Percentiles rank a stretch among this genome's conserved stretches.
Conservation (phyloP, 2,888 invertebrate species). For the Hartigia nigra region DNA sequence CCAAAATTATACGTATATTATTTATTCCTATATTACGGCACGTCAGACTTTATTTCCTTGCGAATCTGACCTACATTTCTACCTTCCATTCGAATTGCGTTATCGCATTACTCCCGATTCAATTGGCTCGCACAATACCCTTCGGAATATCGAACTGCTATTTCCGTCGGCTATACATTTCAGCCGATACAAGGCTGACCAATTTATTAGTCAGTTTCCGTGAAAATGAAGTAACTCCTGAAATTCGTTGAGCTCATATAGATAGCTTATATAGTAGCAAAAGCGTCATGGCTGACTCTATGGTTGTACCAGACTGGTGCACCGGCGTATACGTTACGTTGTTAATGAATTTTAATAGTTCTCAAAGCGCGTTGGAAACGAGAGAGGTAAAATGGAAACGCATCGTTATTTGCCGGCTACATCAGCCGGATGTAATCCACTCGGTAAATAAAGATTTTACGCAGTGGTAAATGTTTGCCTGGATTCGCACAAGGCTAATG, state of each 20-base stretch:
- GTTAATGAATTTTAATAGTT: conserved; percentile 7
- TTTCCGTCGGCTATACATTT: neutral
- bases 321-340: neutral
- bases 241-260: neutral
- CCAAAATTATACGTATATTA: neutral
- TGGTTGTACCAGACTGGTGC: neutral
- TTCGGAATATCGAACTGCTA: neutral
- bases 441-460: conserved; percentile 36
- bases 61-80: neutral
- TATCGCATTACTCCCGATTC: neutral
- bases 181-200: neutral
- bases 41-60: neutral
- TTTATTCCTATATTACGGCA: neutral
- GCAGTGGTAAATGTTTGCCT: conserved; percentile 26
- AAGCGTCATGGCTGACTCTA: neutral
- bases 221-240: neutral
- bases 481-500: conserved; percentile 19
- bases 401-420: neutral
- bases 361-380: neutral
- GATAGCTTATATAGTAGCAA: neutral
- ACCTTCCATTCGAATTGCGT: neutral
- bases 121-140: neutral
- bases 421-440: conserved; percentile 31
- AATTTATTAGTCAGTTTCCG: neutral
- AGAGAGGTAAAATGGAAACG: neutral